phyloP scores from a whole-genome alignment of 2,797 vertebrate species.

The Mus caroli region DNA sequence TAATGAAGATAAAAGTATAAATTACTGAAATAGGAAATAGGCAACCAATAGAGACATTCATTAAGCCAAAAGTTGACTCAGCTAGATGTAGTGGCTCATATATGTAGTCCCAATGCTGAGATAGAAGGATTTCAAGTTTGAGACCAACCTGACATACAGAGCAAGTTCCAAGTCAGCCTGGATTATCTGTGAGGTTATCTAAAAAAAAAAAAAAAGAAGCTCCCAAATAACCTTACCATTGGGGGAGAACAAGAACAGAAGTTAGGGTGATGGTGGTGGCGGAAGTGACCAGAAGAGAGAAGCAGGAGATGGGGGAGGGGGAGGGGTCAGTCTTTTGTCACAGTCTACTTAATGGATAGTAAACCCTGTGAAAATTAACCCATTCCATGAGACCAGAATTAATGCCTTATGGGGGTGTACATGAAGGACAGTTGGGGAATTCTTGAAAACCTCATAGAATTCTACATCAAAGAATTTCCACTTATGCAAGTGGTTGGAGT shows the following conservation, averaged over 20 bases:
- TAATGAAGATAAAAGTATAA: background rate
- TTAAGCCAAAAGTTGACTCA: background rate
- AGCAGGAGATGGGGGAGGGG: background rate
- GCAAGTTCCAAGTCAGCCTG: background rate
- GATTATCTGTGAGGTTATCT: background rate
- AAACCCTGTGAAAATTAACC: background rate
- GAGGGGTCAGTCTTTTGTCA: background rate
- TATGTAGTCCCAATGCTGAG: background rate
- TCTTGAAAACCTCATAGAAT: background rate
- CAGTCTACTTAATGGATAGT: background rate
- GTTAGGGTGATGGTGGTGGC: background rate
- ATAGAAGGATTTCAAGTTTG: background rate
- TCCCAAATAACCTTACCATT: background rate
- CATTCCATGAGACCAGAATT: background rate
- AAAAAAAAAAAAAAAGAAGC: background rate
- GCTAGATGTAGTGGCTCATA: background rate
- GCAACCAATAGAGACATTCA: background rate
- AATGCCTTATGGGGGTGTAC: background rate
- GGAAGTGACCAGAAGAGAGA: background rate
- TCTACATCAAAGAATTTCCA: background rate
- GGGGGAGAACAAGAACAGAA: background rate
- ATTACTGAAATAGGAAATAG: background rate
- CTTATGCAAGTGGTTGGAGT: background rate
- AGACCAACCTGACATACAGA: background rate
- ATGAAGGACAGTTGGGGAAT: background rate